Conservation (phyloP, 2,113 vertebrate species). For the Rhineura floridana region DNA sequence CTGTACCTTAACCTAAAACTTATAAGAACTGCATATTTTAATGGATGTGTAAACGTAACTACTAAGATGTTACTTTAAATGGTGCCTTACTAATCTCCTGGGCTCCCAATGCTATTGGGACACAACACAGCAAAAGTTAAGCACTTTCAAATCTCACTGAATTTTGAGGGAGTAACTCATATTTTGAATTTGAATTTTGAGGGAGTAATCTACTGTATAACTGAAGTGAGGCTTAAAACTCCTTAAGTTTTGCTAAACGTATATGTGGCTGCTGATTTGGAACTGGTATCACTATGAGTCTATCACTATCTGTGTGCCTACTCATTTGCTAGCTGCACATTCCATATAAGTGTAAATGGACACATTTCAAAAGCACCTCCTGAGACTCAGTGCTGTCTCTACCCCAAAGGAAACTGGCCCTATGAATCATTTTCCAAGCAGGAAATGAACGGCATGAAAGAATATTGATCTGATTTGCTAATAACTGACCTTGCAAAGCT, state of each 20-base stretch:
- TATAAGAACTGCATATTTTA: not conserved
- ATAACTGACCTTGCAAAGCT: constrained; percentile 24
- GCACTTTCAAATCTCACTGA: not conserved
- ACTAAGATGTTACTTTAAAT: not conserved
- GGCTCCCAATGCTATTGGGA: not conserved
- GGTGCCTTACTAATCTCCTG: no score
- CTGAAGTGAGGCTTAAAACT: not conserved
- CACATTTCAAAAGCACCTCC: not conserved
- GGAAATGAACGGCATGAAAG: not conserved
- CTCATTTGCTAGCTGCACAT: not conserved
- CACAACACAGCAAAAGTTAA: not conserved
- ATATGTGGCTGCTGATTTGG: not conserved
- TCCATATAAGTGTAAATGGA: not conserved
- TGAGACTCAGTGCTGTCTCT: not conserved
- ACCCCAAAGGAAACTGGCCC: not conserved
- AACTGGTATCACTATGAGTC: no score
- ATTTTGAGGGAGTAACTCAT: no score
- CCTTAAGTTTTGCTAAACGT: not conserved
- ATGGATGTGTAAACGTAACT: not conserved
- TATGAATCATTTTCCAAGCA: not conserved
- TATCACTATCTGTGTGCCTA: no score
- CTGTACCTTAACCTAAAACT: not conserved
- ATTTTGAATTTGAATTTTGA: not conserved
- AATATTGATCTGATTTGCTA: constrained; percentile 14
- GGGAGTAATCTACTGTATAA: no score